A percentile compares a stretch with the other conserved stretches of the same genome.
Conservation (phyloP, 2,888 invertebrate genomes). For the Hydropsyche betteni region DNA sequence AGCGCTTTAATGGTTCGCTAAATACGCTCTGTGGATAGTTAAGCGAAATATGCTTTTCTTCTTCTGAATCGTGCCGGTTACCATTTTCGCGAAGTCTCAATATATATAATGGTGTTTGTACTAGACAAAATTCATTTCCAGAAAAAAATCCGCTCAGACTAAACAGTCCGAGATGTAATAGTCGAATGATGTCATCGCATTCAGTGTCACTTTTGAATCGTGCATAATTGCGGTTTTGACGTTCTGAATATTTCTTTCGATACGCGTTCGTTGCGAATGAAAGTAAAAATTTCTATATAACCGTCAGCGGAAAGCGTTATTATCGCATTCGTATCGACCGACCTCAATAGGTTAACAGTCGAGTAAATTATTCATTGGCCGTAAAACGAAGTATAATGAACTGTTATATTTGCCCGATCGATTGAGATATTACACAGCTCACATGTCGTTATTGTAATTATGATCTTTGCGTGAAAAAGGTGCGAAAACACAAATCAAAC, state of each 20-base stretch:
- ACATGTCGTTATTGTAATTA: background rate
- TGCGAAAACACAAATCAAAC: slow-evolving; percentile 4
- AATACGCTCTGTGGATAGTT: slow-evolving; percentile 12
- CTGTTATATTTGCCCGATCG: slow-evolving; percentile 4
- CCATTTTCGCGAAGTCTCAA: background rate
- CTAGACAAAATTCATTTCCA: too few species aligned
- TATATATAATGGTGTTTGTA: too few species aligned
- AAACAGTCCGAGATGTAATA: too few species aligned
- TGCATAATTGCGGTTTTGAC: too few species aligned
- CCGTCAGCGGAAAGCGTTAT: background rate
- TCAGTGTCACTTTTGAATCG: too few species aligned
- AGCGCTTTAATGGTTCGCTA: slow-evolving; percentile 22
- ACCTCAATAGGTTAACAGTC: slow-evolving; percentile 1
- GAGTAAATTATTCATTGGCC: background rate
- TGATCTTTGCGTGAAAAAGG: background rate
- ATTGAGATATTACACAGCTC: slow-evolving; percentile 10
- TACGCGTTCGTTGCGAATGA: background rate
- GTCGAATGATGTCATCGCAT: too few species aligned
- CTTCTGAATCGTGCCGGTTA: slow-evolving; percentile 17
- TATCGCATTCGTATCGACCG: background rate
- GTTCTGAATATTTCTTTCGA: too few species aligned
- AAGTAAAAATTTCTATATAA: background rate
- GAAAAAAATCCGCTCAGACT: too few species aligned
- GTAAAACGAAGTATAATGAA: slow-evolving; percentile 6
- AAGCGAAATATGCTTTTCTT: slow-evolving; percentile 9